Evolutionary conservation across 2,888 invertebrate genomes (phyloP), one percentile per base, ranked within the genome.

Genomic region (Drosophila anomalata): DNA sequence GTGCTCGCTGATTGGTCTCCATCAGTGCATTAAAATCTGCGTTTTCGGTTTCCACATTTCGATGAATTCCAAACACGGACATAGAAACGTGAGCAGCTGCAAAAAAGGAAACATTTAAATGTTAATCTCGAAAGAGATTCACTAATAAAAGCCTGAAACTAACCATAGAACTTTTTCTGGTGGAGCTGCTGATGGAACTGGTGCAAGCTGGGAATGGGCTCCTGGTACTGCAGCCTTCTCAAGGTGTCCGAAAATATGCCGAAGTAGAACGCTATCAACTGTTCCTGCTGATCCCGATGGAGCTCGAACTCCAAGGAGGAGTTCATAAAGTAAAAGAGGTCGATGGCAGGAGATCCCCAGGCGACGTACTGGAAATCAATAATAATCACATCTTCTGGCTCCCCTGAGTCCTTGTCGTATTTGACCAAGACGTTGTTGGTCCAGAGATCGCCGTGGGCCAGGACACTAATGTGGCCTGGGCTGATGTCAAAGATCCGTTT

Each of bases 361-460:
- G 75, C 89, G n/a, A 89, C 77, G 73, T 90, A 92, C 55, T 92
- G 91, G 17, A 91, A 92, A 65, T 92, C 91, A 33, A 92, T 90
- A 2, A 91, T 74, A 3, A 90, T 78, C 0, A 80, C 89, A 77
- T 91, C 91, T 2, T 80, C 59, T 0, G 90, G 82, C n/a, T 87
- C 77, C 0, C 84, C 78, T 0, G 82, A 83, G 3, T 54, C 46
- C 26, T 77, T 63, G 36, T 88, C 86, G 60, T 91, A 91, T 65
- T 87, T 89, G 1, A 90, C 90, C 63, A 92, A 89, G 0, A 90
- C 82, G 73, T 92, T 92, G 62, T 91, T 91, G 0, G 88, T 89
- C 91, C 92, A 92, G 8, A 91, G 77, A 79, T 92, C 92, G 4
- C 91, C 91, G 61, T 91, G 91, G 8, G 88, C 84, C 66, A 91